Conservation (phyloP, 2,888 invertebrate species). For the Asteroscopus sphinx region DNA sequence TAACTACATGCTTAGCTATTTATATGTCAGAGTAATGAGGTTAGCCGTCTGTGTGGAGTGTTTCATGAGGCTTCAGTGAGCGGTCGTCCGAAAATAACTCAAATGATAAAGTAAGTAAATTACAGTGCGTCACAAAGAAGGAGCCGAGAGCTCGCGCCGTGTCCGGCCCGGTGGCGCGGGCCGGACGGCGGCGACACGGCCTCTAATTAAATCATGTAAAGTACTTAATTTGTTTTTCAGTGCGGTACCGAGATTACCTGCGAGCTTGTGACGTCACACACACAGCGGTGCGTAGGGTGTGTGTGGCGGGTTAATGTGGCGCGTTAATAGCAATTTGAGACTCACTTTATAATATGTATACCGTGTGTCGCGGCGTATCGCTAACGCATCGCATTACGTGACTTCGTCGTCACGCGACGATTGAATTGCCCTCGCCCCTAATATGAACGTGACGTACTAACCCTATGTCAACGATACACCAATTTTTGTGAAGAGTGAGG, state of each 20-base stretch:
- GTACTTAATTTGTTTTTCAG: slow-evolving; percentile 25
- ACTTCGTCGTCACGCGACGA: background rate
- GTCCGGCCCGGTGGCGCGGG: background rate
- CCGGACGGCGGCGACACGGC: background rate
- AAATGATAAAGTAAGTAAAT: slow-evolving; percentile 46
- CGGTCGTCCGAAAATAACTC: slow-evolving; percentile 21
- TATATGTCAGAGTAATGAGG: background rate
- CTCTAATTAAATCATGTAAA: slow-evolving; percentile 37
- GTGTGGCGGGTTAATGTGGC: slow-evolving; percentile 13
- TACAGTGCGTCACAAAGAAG: slow-evolving; percentile 32
- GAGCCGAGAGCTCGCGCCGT: too few relatives aligned
- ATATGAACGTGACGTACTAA: background rate
- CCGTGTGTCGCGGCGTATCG: slow-evolving; percentile 6
- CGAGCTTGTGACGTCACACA: background rate
- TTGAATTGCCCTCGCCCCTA: background rate
- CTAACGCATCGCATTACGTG: background rate
- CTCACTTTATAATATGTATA: background rate
- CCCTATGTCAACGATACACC: slow-evolving; percentile 17
- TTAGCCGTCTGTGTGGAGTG: background rate
- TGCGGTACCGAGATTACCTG: slow-evolving; percentile 27
- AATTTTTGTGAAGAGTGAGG: background rate
- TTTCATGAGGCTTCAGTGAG: slow-evolving; percentile 9
- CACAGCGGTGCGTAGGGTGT: background rate
- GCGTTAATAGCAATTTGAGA: slow-evolving; percentile 19
- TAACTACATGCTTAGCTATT: background rate